Percentiles rank a stretch among this genome's conserved stretches.
Conservation (phyloP, 1,140 invertebrate genomes). For the Heliconius nattereri region DNA sequence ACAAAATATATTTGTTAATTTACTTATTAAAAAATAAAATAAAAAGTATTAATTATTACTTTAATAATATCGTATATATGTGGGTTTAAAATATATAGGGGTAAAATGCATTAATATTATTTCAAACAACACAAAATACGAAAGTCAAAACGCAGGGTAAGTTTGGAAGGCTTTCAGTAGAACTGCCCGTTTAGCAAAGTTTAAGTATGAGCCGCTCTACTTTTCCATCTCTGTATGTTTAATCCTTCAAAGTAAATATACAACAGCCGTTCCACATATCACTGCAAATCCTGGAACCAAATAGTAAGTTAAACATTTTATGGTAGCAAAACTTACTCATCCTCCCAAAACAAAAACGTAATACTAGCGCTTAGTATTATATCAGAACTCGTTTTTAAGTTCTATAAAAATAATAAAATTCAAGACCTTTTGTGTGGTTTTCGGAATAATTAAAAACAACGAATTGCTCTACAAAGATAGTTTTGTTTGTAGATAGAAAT, state of each 20-base stretch:
- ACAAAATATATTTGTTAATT: too few species aligned
- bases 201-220: conserved; percentile 66
- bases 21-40: too few species aligned
- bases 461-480: background rate
- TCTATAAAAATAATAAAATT: background rate
- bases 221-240: conserved; percentile 63
- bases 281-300: conserved; percentile 65
- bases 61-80: too few species aligned
- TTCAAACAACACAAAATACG: background rate
- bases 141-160: conserved; percentile 54
- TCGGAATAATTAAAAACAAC: background rate
- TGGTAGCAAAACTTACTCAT: conserved; percentile 27
- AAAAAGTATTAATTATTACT: too few species aligned
- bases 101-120: background rate
- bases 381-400: background rate
- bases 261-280: conserved; percentile 57
- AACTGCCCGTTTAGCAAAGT: conserved; percentile 72
- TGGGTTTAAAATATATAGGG: background rate
- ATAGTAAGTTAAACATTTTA: conserved; percentile 60
- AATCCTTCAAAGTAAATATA: conserved; percentile 75
- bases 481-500: conserved; percentile 2
- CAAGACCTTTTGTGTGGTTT: background rate
- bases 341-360: too few species aligned
- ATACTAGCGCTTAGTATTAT: too few species aligned
- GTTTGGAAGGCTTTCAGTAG: conserved; percentile 71